Base-by-base conservation (phyloP, 92 coral and sea anemone species). In the Nematostella vectensis region DNA sequence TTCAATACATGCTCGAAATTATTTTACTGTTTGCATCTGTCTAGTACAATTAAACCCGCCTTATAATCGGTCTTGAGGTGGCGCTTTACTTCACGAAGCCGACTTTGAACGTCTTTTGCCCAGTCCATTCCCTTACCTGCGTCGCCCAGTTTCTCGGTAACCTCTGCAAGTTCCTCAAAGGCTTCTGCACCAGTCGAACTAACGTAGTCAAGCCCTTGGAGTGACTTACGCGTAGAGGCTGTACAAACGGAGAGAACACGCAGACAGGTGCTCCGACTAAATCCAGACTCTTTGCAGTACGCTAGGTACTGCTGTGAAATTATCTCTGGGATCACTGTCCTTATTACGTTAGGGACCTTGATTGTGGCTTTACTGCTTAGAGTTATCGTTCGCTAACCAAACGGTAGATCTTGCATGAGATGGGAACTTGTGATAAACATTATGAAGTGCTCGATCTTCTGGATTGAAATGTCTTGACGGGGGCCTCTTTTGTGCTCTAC, bases 351-450 rank as follows among this genome's bases (percentile, higher is more conserved):
- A 27, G 63, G 63, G 28, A 65, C 45, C 49, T 74, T 65, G 22
- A 74, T 65, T 10, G 63, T 58, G 13, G 65, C 64, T 29, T 66
- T 66, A 31, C 26, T 61, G 18, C 65, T 62, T 8, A 72, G 61
- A 23, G 64, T 63, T 6, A 63, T 63, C 4, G 78, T 29, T 22
- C 59, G 52, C 37, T 56, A 71, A 24, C 79, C 79, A 27, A 72
- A 72, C 48, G 78, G 78, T 2, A 62, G 50, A 48, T 71, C 78
- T 55, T 71, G 71, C 29, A 72, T 55, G 18, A 72, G 21, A 55
- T 63, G 79, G 27, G 79, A 63, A 23, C 79, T 72, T 55, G 79
- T 72, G 25, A 55, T 57, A 31, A 63, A 63, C 11, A 60, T 3
- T 33, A 72, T 38, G 26, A 72, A 72, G 40, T 72, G 79, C 9